These are phyloP conservation scores for Dasyornis broadbenti DNA, from an alignment of 2,113 vertebrate genomes.

Conservation along the genomic window DNA sequence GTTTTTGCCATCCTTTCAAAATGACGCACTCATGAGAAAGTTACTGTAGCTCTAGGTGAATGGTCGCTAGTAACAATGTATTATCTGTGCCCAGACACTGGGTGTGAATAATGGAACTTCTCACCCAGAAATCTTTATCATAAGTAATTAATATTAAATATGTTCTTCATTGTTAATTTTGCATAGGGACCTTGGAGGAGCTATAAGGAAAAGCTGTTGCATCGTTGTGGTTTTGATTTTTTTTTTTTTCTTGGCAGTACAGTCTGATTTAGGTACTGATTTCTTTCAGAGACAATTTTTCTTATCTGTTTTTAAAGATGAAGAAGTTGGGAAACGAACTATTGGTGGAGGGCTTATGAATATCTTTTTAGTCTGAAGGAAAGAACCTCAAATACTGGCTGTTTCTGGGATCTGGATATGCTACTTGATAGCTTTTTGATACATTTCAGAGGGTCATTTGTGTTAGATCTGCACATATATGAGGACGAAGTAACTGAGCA, in stretches of 20 bases:
- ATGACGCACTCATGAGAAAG: background rate
- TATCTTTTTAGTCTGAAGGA: background rate
- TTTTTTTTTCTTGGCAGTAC: background rate
- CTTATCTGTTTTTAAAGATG: background rate
- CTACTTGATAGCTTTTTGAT: background rate
- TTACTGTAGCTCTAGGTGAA: background rate
- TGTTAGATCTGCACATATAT: background rate
- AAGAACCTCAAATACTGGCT: background rate
- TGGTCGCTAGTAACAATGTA: background rate
- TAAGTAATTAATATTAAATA: background rate
- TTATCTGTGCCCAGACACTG: background rate
- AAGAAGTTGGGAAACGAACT: background rate
- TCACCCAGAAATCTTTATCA: background rate
- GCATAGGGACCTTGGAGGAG: background rate
- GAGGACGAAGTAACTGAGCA: background rate
- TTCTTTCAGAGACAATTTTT: background rate
- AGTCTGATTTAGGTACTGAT: background rate
- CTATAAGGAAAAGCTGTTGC: background rate
- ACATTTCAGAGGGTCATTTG: background rate
- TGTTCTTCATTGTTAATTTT: background rate
- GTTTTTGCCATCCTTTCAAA: background rate
- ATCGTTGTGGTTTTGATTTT: accelerated
- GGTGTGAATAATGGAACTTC: background rate
- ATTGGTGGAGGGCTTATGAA: background rate
- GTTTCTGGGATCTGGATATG: background rate